A percentile compares a stretch with the other conserved stretches of the same genome.
These are phyloP conservation scores for Lissonota sp. DNA, from an alignment of 2,888 invertebrate species.

Conservation along the genomic window DNA sequence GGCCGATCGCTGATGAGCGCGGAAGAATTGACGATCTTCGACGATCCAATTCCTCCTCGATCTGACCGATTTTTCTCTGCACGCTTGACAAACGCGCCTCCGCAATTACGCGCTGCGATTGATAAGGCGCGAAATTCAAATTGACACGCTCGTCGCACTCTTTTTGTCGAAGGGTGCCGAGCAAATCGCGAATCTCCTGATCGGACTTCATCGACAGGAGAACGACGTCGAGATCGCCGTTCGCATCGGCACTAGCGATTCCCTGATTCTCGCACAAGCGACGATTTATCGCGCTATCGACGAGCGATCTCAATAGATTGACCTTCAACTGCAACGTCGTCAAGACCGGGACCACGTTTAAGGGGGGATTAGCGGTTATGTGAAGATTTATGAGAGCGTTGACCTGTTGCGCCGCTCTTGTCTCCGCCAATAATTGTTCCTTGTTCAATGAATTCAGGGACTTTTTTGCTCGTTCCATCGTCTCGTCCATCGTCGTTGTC, in stretches of 20 bases:
- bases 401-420: conserved; percentile 76
- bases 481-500: conserved; percentile 74
- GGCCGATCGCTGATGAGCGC: conserved; percentile 29
- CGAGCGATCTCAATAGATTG: conserved; percentile 76
- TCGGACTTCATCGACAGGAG: conserved; percentile 75
- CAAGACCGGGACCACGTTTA: conserved; percentile 76
- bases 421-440: conserved; percentile 78
- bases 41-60: conserved; percentile 77
- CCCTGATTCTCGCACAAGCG: conserved; percentile 76
- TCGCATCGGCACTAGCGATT: conserved; percentile 67
- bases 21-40: conserved; percentile 64
- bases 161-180: conserved; percentile 73
- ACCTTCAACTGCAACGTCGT: conserved; percentile 79
- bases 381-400: conserved; percentile 79
- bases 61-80: conserved; percentile 77
- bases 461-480: conserved; percentile 74
- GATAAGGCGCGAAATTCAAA: conserved; percentile 76
- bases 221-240: conserved; percentile 70
- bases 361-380: conserved; percentile 75
- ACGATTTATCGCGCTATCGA: conserved; percentile 75
- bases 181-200: conserved; percentile 76
- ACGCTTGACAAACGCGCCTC: conserved; percentile 75
- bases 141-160: conserved; percentile 79
- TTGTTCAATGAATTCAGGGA: conserved; percentile 72
- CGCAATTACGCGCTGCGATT: conserved; percentile 76